A percentile compares a stretch with the other conserved stretches of the same genome.
Conservation (phyloP, 2,113 vertebrate species). For the Tricholaema leucomelas region DNA sequence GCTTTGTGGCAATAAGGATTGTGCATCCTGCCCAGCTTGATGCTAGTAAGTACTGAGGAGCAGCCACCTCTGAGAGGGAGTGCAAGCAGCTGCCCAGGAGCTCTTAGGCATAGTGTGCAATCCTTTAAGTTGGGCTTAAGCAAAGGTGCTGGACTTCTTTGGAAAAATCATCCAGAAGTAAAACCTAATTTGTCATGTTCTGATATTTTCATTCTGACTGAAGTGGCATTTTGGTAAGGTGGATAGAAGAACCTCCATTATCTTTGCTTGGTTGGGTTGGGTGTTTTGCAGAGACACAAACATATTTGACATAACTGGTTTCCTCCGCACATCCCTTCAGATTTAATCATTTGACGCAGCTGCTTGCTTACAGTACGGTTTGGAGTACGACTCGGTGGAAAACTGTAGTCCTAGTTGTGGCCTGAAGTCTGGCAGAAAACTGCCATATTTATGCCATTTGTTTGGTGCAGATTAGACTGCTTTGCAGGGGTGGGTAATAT, state of each 20-base stretch:
- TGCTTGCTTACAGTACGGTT: background rate
- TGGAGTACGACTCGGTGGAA: background rate
- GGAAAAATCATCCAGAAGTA: background rate
- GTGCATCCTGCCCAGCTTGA: background rate
- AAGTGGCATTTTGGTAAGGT: conserved; percentile 15
- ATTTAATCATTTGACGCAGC: conserved; percentile 15
- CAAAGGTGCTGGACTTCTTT: background rate
- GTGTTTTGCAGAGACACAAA: background rate
- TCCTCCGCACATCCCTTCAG: background rate
- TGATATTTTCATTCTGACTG: background rate
- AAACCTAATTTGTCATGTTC: background rate
- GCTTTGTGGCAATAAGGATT: background rate
- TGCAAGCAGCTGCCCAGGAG: background rate
- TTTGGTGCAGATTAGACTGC: background rate
- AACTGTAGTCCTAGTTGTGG: background rate
- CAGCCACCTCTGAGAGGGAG: background rate
- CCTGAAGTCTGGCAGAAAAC: background rate
- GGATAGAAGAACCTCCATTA: background rate
- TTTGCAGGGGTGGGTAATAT: background rate
- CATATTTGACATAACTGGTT: background rate
- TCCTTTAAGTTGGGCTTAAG: background rate
- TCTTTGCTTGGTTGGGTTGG: background rate
- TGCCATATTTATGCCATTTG: background rate
- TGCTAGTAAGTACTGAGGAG: background rate
- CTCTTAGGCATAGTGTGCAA: background rate